Conservation (phyloP, 2,113 vertebrate genomes). For the Cyprinus carpio region DNA sequence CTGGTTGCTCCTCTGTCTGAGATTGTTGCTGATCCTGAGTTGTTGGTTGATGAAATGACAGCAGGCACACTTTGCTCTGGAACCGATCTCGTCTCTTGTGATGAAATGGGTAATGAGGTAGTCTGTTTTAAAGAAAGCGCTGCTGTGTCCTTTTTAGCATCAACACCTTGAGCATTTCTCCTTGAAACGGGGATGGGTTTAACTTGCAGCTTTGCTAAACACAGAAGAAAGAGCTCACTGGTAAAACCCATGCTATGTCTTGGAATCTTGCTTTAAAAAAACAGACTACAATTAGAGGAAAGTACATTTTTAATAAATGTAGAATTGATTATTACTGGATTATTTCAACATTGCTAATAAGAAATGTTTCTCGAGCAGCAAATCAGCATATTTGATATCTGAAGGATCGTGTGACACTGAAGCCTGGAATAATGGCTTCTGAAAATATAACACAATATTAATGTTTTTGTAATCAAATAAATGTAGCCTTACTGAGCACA, state of each 20-base stretch:
- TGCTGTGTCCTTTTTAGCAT: constrained; percentile 11
- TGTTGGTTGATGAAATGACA: not conserved
- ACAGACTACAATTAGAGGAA: too few relatives aligned
- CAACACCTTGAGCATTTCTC: constrained; percentile 15
- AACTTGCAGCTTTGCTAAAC: constrained; percentile 58
- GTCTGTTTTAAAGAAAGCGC: not conserved
- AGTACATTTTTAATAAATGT: too few relatives aligned
- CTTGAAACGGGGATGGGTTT: constrained; percentile 43
- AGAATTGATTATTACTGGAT: too few relatives aligned
- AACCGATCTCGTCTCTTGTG: not conserved
- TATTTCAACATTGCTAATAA: too few relatives aligned
- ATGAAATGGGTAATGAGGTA: constrained; percentile 10
- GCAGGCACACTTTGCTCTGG: not conserved
- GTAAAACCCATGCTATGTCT: too few relatives aligned
- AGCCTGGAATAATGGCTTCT: not conserved
- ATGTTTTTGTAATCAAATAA: not conserved
- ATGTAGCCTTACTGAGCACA: not conserved
- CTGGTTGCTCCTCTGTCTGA: not conserved
- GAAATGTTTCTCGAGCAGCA: not conserved
- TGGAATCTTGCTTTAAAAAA: too few relatives aligned
- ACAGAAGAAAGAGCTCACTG: not conserved
- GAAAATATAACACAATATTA: not conserved
- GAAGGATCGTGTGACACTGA: not conserved
- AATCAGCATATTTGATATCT: not conserved
- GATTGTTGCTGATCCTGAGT: not conserved